These are phyloP conservation scores for Axea sp. DNA, from an alignment of 2,888 invertebrate genomes.

Conservation along the genomic window DNA sequence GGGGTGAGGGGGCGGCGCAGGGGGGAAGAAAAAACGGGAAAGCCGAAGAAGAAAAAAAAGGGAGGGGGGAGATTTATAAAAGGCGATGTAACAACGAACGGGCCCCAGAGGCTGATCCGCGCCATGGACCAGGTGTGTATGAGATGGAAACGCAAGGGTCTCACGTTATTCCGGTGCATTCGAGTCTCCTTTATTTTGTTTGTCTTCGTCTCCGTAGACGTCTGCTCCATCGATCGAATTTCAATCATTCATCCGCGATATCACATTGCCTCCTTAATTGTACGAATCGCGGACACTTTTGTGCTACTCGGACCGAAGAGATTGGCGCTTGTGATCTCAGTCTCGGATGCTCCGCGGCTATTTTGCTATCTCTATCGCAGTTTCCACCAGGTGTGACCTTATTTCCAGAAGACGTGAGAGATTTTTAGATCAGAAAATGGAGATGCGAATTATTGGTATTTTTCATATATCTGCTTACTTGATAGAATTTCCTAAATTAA, in stretches of 20 bases:
- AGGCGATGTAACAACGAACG: slow-evolving; percentile 75
- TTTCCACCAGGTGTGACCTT: slow-evolving; percentile 66
- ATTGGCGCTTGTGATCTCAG: slow-evolving; percentile 61
- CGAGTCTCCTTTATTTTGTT: slow-evolving; percentile 56
- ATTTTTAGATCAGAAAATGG: slow-evolving; percentile 18
- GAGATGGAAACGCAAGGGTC: slow-evolving; percentile 60
- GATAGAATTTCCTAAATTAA: too few species aligned
- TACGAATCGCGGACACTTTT: slow-evolving; percentile 50
- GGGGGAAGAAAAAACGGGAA: slow-evolving; percentile 78
- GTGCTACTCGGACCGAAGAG: slow-evolving; percentile 40
- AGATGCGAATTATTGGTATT: too few species aligned
- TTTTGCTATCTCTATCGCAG: slow-evolving; percentile 48
- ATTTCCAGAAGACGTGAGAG: slow-evolving; percentile 51
- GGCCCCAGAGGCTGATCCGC: slow-evolving; percentile 66
- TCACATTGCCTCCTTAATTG: slow-evolving; percentile 66
- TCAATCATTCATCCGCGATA: slow-evolving; percentile 72
- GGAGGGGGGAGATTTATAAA: slow-evolving; percentile 72
- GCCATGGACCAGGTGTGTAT: slow-evolving; percentile 74
- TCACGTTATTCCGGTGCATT: slow-evolving; percentile 62
- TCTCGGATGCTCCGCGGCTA: slow-evolving; percentile 21
- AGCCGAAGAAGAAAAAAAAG: slow-evolving; percentile 69
- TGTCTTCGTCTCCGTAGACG: slow-evolving; percentile 51
- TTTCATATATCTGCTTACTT: too few species aligned
- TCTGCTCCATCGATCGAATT: slow-evolving; percentile 75
- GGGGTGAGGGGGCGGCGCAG: slow-evolving; percentile 82